These are phyloP conservation scores for Anoplopoma fimbria DNA, from an alignment of 2,113 vertebrate genomes.

Conservation along the genomic window DNA sequence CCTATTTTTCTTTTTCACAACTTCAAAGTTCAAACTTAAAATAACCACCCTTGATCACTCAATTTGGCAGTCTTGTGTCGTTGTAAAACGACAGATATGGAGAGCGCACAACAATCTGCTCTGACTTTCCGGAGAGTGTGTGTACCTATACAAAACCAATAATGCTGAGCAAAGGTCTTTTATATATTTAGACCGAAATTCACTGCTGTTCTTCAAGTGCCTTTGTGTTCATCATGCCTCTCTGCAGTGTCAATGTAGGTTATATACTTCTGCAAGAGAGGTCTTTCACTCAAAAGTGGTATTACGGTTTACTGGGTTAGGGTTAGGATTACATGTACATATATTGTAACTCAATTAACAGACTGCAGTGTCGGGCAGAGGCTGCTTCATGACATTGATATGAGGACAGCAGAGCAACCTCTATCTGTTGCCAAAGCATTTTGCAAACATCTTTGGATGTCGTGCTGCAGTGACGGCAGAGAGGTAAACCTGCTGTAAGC, in stretches of 20 bases:
- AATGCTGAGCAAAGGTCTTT: conserved; percentile 50
- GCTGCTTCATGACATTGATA: conserved; percentile 40
- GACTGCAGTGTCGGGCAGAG: not conserved
- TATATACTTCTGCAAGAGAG: conserved; percentile 30
- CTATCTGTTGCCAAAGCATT: conserved; percentile 46
- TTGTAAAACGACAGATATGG: conserved; percentile 7
- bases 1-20: not conserved
- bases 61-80: not conserved
- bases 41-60: not conserved
- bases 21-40: conserved; percentile 5
- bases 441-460: conserved; percentile 39
- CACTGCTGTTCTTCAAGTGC: conserved; percentile 39
- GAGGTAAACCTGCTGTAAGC: conserved; percentile 23
- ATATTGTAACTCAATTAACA: conserved; percentile 42
- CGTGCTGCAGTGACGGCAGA: conserved; percentile 27
- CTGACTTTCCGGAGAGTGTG: not conserved
- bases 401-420: conserved; percentile 33
- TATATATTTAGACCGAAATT: conserved; percentile 45
- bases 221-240: conserved; percentile 51
- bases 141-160: conserved; percentile 43
- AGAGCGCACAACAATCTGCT: not conserved
- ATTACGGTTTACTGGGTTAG: conserved; percentile 1
- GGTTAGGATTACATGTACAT: too few relatives aligned
- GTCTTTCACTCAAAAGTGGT: conserved; percentile 29
- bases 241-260: conserved; percentile 38